Conservation (phyloP, 2,113 vertebrate genomes). For the Sinocyclocheilus rhinocerous region DNA sequence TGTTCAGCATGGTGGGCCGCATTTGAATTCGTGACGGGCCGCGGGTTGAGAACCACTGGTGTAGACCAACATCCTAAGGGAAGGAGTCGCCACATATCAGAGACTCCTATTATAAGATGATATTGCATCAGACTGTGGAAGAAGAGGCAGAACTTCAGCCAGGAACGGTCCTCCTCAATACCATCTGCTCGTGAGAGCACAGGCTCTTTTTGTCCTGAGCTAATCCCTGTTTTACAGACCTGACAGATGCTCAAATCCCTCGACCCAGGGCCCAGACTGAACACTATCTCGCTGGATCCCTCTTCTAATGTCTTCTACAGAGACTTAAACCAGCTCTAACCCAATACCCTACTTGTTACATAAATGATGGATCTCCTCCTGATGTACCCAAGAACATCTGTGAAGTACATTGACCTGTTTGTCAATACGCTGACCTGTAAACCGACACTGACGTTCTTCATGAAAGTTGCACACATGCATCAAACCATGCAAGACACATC, state of each 20-base stretch:
- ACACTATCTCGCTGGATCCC: constrained; percentile 56
- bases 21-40: too few relatives aligned
- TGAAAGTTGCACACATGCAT: constrained; percentile 1
- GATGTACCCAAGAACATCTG: constrained; percentile 68
- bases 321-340: constrained; percentile 60
- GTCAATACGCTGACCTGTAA: constrained; percentile 68
- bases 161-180: background rate
- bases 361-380: constrained; percentile 55
- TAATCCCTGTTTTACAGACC: constrained; percentile 47
- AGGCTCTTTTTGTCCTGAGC: constrained; percentile 39
- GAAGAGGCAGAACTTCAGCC: background rate
- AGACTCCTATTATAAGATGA: background rate
- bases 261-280: constrained; percentile 19
- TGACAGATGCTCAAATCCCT: constrained; percentile 43
- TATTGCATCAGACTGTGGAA: background rate
- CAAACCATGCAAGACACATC: background rate
- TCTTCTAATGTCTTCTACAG: constrained; percentile 72
- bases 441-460: background rate
- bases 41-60: too few relatives aligned
- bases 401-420: constrained; percentile 72
- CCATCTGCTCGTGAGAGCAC: constrained; percentile 28
- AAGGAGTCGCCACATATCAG: background rate
- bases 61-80: too few relatives aligned
- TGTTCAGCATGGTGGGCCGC: too few relatives aligned
- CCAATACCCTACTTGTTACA: constrained; percentile 70